Base-by-base conservation (phyloP, 2,888 invertebrate species). In the Noctuana brunneofusca region DNA sequence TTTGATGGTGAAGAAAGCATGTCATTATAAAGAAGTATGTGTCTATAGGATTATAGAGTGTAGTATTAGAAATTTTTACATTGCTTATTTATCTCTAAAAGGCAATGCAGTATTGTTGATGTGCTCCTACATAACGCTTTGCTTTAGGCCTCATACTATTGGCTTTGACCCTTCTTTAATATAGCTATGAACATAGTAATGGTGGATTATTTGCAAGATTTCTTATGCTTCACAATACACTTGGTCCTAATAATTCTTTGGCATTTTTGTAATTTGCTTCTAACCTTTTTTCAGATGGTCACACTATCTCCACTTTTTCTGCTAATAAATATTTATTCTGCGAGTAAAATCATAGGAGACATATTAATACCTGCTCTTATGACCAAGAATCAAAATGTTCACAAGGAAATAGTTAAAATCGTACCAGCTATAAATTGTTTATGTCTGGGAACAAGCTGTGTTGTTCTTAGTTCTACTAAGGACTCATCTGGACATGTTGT, bases 301-400 rank as follows among this genome's bases (percentile, higher is more conserved):
- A 65, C 75, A 35, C 58, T 89, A 32, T 81, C 81, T 65, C 86
- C 89, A 27, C 73, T 89, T 18, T 62, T 92, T 9, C 65, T 89
- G 22, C 49, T 83, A 41, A 87, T 78, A 64, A 86, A 86, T 72
- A 73, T 79, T 5, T 72, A 75, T 41, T 81, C 87, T 30, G 75
- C 84, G 43, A 86, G 89, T 66, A 89, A 86, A 72, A 67, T 90
- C 8, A 85, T 92, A 46, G 84, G 84, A 20, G 89, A 91, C 30
- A 73, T 89, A 55, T 69, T 92, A 9, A 82, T 90, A 75, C 89
- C 90, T 63, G 85, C 84, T 1, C 82, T 90, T 57, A 72, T 86
- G 14, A 79, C 78, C 20, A 89, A 86, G 71, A 75, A 87, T 48
- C 35, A 64, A 49, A 74, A 73, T 3, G 53, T 84, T n/a, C 87